phyloP scores from a whole-genome alignment of 2,888 invertebrate species.

The Amphipoea oculea region DNA sequence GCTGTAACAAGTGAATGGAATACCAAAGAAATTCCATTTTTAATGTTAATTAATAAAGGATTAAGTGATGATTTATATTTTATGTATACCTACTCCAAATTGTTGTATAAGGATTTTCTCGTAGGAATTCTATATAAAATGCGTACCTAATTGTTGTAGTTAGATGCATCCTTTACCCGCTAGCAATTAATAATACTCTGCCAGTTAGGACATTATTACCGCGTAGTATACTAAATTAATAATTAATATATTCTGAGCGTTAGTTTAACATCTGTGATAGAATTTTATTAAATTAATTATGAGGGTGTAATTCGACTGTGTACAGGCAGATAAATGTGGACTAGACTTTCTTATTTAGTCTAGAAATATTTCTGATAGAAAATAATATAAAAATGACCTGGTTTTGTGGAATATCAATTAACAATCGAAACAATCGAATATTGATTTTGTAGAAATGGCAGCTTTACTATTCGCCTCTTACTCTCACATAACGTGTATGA shows the following conservation, averaged over 20 bases:
- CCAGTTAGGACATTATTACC: slow-evolving; percentile 48
- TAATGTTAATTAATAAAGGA: slow-evolving; percentile 24
- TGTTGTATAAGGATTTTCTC: slow-evolving; percentile 21
- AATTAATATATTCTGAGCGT: slow-evolving; percentile 53
- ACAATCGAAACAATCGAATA: too few relatives aligned
- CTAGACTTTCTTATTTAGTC: slow-evolving; percentile 27
- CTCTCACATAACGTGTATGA: slow-evolving; percentile 6
- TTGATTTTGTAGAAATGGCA: slow-evolving; percentile 14
- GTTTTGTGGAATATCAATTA: slow-evolving; percentile 3
- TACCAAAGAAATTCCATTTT: slow-evolving; percentile 47
- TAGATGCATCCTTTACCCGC: slow-evolving; percentile 47
- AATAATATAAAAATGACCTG: background rate
- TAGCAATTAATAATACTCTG: slow-evolving; percentile 58
- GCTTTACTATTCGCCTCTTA: slow-evolving; percentile 19
- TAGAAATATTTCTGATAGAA: slow-evolving; percentile 36
- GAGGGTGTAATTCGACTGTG: slow-evolving; percentile 52
- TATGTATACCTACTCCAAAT: slow-evolving; percentile 38
- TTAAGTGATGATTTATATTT: slow-evolving; percentile 32
- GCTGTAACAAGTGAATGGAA: slow-evolving; percentile 34
- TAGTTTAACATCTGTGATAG: slow-evolving; percentile 74
- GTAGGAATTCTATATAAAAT: slow-evolving; percentile 39
- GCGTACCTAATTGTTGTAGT: slow-evolving; percentile 42
- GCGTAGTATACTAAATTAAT: slow-evolving; percentile 51
- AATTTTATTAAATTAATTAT: slow-evolving; percentile 64
- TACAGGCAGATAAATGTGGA: slow-evolving; percentile 44